Conservation (phyloP, 1,140 invertebrate genomes). For the Cydia splendana region DNA sequence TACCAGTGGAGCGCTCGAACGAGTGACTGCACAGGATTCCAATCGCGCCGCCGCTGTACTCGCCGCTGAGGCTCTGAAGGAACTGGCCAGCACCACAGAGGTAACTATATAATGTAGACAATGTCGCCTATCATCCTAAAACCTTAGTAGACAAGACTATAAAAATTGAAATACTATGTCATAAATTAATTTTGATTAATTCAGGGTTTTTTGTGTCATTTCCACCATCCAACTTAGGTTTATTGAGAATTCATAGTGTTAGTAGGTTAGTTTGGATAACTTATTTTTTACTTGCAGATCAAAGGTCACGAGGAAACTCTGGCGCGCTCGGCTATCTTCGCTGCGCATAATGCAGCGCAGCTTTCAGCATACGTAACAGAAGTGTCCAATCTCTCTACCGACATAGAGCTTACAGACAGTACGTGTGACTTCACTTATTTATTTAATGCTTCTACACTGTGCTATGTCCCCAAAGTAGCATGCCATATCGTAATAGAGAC, state of each 20-base stretch:
- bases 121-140: neutral
- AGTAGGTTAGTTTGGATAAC: too few relatives aligned
- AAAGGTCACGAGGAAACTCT: constrained; percentile 64
- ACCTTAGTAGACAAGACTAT: too few relatives aligned
- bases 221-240: too few relatives aligned
- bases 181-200: too few relatives aligned
- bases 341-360: constrained; percentile 63
- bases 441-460: neutral
- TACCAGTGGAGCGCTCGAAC: constrained; percentile 55
- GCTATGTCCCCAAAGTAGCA: neutral
- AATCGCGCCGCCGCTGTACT: constrained; percentile 54
- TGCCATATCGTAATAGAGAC: neutral
- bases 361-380: constrained; percentile 60
- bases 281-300: constrained; percentile 46
- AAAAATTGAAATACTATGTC: too few relatives aligned
- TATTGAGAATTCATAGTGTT: too few relatives aligned
- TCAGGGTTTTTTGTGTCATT: too few relatives aligned
- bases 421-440: constrained; percentile 42
- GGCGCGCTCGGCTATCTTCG: constrained; percentile 56
- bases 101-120: constrained; percentile 40
- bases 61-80: constrained; percentile 58
- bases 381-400: constrained; percentile 59
- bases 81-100: constrained; percentile 54
- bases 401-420: constrained; percentile 67
- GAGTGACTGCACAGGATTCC: constrained; percentile 53